Conservation (phyloP, 2,888 invertebrate species). For the Papilio demoleus region DNA sequence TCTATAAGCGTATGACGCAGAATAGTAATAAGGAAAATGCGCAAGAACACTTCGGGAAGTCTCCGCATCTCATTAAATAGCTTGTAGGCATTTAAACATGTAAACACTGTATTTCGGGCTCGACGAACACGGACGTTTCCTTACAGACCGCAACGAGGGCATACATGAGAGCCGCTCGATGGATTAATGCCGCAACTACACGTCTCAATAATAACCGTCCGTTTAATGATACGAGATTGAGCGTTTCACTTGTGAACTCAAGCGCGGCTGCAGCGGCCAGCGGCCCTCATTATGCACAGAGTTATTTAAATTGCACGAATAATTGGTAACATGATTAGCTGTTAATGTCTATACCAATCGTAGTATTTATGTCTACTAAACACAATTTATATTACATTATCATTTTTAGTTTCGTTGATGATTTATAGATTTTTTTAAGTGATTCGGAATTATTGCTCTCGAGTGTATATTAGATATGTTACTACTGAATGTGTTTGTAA, state of each 20-base stretch:
- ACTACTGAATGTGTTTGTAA: too few relatives aligned
- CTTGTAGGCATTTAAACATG: conserved; percentile 45
- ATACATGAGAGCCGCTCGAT: conserved; percentile 44
- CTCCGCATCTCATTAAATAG: conserved; percentile 47
- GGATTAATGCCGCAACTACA: conserved; percentile 44
- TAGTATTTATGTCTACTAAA: not conserved
- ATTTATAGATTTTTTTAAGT: too few relatives aligned
- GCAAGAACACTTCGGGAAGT: conserved; percentile 48
- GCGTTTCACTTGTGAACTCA: conserved; percentile 34
- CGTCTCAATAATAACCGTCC: conserved; percentile 46
- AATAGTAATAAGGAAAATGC: conserved; percentile 42
- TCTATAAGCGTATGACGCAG: conserved; percentile 17
- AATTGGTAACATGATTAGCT: conserved; percentile 9
- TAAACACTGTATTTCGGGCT: conserved; percentile 48
- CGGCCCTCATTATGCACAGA: not conserved
- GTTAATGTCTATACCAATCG: not conserved
- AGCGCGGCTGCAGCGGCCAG: conserved; percentile 12
- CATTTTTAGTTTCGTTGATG: too few relatives aligned
- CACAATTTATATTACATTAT: too few relatives aligned
- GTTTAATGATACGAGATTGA: conserved; percentile 45
- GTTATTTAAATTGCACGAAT: conserved; percentile 17
- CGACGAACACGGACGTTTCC: conserved; percentile 27
- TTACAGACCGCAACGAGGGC: conserved; percentile 43
- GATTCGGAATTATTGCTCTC: too few relatives aligned
- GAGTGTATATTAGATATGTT: too few relatives aligned